Conservation (phyloP, 2,888 invertebrate genomes). For the Himalopsyche japonica region DNA sequence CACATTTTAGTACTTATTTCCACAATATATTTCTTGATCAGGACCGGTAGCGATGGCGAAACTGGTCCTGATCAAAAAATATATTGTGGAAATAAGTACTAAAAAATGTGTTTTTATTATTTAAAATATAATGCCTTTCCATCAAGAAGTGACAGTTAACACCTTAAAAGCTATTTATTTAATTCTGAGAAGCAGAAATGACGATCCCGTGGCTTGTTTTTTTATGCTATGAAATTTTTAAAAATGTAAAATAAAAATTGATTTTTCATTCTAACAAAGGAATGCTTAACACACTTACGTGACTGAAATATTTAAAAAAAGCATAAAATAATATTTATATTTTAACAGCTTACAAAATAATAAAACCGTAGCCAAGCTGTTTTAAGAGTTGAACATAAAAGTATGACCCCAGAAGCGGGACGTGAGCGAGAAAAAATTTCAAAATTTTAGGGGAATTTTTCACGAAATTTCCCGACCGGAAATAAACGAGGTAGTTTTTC, state of each 20-base stretch:
- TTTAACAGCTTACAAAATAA: not conserved
- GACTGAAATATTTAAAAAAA: not conserved
- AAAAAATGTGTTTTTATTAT: no score
- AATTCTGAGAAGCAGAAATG: no score
- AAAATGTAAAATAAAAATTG: not conserved
- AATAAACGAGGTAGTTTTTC: not conserved
- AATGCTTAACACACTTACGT: not conserved
- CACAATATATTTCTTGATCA: no score
- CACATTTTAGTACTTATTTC: no score
- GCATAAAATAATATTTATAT: not conserved
- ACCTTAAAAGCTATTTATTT: no score
- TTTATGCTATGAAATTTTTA: not conserved
- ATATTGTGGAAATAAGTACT: no score
- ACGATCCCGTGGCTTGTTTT: no score
- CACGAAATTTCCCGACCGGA: not conserved
- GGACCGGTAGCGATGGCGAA: no score
- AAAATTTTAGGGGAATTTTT: not conserved
- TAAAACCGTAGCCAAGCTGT: not conserved
- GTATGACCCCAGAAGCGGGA: not conserved
- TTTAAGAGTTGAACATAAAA: not conserved
- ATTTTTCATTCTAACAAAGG: not conserved
- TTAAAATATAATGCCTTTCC: no score
- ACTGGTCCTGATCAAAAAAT: no score
- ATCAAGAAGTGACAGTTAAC: no score
- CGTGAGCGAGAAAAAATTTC: not conserved